Percentiles rank a stretch among this genome's conserved stretches.
Conservation (phyloP, 2,888 invertebrate species). For the Melitaea athalia region DNA sequence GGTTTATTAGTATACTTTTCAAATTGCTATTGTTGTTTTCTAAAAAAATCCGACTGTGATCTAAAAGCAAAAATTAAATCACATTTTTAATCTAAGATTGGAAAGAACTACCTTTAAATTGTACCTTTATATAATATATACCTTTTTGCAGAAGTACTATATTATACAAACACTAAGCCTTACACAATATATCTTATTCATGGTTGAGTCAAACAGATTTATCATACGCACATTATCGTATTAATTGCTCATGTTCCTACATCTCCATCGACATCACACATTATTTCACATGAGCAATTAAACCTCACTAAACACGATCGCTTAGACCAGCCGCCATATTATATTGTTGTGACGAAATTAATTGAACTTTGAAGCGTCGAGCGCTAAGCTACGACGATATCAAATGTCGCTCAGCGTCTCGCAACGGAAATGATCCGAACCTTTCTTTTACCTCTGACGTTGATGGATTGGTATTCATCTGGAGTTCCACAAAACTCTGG, state of each 20-base stretch:
- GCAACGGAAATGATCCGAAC: slow-evolving; percentile 42
- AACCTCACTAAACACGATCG: slow-evolving; percentile 5
- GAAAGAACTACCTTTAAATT: too few relatives aligned
- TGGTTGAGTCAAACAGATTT: background rate
- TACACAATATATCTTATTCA: background rate
- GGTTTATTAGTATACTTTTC: too few relatives aligned
- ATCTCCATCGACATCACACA: background rate
- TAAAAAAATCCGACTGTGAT: too few relatives aligned
- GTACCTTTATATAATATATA: too few relatives aligned
- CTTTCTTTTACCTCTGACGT: slow-evolving; percentile 43
- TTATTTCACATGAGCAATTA: slow-evolving; percentile 11
- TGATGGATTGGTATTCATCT: slow-evolving; percentile 46
- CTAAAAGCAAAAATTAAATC: too few relatives aligned
- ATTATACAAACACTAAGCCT: background rate
- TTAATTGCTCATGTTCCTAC: background rate
- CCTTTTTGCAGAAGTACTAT: too few relatives aligned
- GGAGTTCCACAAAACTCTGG: slow-evolving; percentile 23
- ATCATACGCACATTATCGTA: background rate
- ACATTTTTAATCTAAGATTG: too few relatives aligned
- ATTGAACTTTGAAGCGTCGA: slow-evolving; percentile 59
- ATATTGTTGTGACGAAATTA: slow-evolving; percentile 51
- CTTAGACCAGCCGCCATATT: slow-evolving; percentile 32
- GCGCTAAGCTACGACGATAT: slow-evolving; percentile 61
- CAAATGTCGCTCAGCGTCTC: slow-evolving; percentile 62
- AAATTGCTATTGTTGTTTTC: too few relatives aligned